Evolutionary conservation across 2,113 vertebrate species (phyloP).

Genomic region (Sander lucioperca): DNA sequence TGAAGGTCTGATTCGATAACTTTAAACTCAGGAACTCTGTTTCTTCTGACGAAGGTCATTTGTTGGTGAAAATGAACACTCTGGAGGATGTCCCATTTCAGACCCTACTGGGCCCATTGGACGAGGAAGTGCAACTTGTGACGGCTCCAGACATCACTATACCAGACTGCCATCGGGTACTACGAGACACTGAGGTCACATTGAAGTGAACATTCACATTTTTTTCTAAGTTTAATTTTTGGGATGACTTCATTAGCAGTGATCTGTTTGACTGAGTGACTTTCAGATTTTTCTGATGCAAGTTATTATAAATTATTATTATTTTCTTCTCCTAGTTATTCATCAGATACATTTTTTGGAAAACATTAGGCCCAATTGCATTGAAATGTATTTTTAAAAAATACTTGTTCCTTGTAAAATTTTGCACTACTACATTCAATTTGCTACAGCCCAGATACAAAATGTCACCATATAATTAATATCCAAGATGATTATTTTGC

Average conservation of each 20-base stretch:
- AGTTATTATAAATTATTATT: too few species aligned
- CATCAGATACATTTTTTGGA: background rate
- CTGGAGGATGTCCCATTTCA: constrained; percentile 92
- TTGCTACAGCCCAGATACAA: background rate
- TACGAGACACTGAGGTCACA: constrained; percentile 90
- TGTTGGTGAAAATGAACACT: constrained; percentile 80
- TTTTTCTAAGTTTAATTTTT: background rate
- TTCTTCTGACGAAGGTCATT: constrained; percentile 27
- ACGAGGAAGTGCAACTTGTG: constrained; percentile 57
- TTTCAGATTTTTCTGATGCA: background rate
- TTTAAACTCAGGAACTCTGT: background rate
- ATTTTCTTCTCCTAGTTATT: background rate
- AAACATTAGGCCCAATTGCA: background rate
- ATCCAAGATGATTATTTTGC: background rate
- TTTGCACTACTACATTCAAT: background rate
- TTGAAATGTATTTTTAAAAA: background rate
- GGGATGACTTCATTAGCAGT: background rate
- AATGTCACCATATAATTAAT: background rate
- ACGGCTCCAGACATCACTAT: constrained; percentile 76
- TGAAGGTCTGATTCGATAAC: background rate
- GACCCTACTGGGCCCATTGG: constrained; percentile 64
- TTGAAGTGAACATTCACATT: background rate
- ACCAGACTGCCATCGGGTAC: constrained; percentile 82
- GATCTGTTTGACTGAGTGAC: background rate
- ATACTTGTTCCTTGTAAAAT: background rate